A percentile compares a stretch with the other conserved stretches of the same genome.
These are phyloP conservation scores for Fratercula arctica DNA, from an alignment of 2,797 vertebrate genomes.

Conservation along the genomic window DNA sequence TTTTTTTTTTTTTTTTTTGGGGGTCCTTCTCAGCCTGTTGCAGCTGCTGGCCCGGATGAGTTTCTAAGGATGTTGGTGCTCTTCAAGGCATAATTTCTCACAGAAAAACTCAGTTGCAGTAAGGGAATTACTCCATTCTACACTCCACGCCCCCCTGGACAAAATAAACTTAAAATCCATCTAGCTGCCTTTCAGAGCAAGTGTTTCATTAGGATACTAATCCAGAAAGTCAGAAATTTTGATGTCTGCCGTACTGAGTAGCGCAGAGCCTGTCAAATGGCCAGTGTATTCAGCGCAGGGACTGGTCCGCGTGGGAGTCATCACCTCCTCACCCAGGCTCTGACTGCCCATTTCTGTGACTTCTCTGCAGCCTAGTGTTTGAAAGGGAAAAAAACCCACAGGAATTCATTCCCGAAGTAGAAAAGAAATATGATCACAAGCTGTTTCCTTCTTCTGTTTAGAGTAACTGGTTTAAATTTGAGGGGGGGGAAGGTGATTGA, in stretches of 20 bases:
- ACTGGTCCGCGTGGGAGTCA: background rate
- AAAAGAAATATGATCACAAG: background rate
- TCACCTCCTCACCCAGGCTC: background rate
- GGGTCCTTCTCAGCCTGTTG: background rate
- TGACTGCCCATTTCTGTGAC: background rate
- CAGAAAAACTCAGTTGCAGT: background rate
- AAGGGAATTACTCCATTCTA: background rate
- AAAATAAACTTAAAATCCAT: background rate
- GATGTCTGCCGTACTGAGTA: rapidly evolving
- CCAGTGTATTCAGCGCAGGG: background rate
- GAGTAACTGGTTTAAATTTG: background rate
- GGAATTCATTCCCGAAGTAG: background rate
- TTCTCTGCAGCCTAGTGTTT: background rate
- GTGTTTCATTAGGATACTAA: background rate
- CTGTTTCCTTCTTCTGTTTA: background rate
- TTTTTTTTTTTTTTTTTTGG: background rate
- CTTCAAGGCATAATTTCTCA: background rate
- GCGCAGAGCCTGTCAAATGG: background rate
- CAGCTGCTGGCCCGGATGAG: background rate
- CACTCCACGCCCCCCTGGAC: background rate
- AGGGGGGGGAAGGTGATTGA: background rate
- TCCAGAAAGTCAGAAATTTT: background rate
- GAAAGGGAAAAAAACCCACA: background rate
- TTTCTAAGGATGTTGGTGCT: background rate
- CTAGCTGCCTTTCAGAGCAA: background rate